phyloP scores from a whole-genome alignment of 2,113 vertebrate genomes.

The Upupa epops region DNA sequence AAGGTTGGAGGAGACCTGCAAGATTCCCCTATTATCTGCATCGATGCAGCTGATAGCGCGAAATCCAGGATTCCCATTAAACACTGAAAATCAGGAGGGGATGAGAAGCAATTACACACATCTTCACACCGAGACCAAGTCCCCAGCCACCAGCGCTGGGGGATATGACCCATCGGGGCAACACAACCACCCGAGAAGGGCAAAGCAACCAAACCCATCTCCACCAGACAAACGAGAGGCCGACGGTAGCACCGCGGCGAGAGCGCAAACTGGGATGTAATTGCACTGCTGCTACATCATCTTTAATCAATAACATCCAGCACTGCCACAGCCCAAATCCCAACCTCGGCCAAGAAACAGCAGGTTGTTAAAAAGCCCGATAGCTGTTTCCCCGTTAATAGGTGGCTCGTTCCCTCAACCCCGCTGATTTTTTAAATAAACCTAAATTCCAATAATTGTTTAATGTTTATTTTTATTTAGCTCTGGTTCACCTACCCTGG shows the following conservation, averaged over 20 bases:
- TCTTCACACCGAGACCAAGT: neutral
- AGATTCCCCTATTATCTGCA: neutral
- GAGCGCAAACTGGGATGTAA: slow-evolving; percentile 70
- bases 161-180: neutral
- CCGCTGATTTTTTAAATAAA: slow-evolving; percentile 80
- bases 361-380: slow-evolving; percentile 73
- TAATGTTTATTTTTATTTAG: slow-evolving; percentile 82
- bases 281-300: slow-evolving; percentile 72
- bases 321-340: slow-evolving; percentile 68
- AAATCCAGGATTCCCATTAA: neutral
- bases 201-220: slow-evolving; percentile 39
- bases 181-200: neutral
- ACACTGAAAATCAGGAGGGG: accelerated
- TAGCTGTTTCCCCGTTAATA: slow-evolving; percentile 67
- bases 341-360: slow-evolving; percentile 74
- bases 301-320: slow-evolving; percentile 76
- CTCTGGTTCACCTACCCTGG: slow-evolving; percentile 74
- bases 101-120: neutral
- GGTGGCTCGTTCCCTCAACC: slow-evolving; percentile 74
- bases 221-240: slow-evolving; percentile 57
- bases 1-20: no score
- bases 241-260: slow-evolving; percentile 8
- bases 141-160: accelerated
- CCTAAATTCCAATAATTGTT: slow-evolving; percentile 83
- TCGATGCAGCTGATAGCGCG: neutral